Percentiles rank a stretch among this genome's conserved stretches.
Conservation (phyloP, 2,888 invertebrate genomes). For the Agrochola circellaris region DNA sequence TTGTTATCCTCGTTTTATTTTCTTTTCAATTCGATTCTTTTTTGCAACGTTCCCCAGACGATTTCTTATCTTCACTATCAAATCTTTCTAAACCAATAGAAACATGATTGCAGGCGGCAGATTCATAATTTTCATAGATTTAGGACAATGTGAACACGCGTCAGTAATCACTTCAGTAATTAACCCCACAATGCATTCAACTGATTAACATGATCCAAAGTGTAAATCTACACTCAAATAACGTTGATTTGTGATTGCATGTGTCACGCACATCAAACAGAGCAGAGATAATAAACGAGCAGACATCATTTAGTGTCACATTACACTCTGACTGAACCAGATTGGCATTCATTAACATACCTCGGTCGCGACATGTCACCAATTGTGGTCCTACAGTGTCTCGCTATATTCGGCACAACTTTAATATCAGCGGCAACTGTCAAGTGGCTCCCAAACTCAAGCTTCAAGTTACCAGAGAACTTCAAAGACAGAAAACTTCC, state of each 20-base stretch:
- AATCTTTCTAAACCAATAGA: neutral
- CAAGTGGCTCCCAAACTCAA: slow-evolving; percentile 82
- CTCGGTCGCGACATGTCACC: slow-evolving; percentile 63
- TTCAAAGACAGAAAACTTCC: slow-evolving; percentile 81
- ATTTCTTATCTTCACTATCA: neutral
- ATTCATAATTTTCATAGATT: slow-evolving; percentile 3
- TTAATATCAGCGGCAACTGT: slow-evolving; percentile 75
- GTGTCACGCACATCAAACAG: slow-evolving; percentile 74
- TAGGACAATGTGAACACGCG: neutral
- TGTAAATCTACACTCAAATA: slow-evolving; percentile 59
- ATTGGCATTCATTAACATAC: slow-evolving; percentile 74
- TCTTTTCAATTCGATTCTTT: neutral
- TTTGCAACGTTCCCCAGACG: neutral
- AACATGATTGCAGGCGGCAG: no score
- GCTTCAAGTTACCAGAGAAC: slow-evolving; percentile 81
- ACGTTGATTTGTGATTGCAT: slow-evolving; percentile 72
- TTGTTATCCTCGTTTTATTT: neutral
- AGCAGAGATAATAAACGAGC: slow-evolving; percentile 77
- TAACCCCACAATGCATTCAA: slow-evolving; percentile 29
- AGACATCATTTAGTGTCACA: slow-evolving; percentile 81
- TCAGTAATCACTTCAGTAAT: slow-evolving; percentile 27
- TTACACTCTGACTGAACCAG: slow-evolving; percentile 71
- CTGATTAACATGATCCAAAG: slow-evolving; percentile 54
- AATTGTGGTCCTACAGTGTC: slow-evolving; percentile 34
- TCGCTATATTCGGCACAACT: slow-evolving; percentile 62